Percentiles rank a stretch among this genome's conserved stretches.
Conservation (phyloP, 2,888 invertebrate species). For the Micoletzkya japonica region DNA sequence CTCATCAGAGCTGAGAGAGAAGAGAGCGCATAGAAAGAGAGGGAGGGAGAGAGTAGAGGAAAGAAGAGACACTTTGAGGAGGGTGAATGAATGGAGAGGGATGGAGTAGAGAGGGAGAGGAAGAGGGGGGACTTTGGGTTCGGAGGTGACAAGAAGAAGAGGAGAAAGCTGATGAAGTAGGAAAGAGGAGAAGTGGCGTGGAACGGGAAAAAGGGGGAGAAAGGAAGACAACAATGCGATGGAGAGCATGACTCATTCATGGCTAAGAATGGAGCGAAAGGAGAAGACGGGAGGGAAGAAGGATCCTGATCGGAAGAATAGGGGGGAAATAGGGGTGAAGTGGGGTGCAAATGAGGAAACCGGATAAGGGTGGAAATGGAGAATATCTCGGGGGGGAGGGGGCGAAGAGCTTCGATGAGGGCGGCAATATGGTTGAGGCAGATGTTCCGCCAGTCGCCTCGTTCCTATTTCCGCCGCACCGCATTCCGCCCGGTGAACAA, state of each 20-base stretch:
- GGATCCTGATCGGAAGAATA: background rate
- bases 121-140: background rate
- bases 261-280: background rate
- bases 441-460: background rate
- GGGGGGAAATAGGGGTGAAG: background rate
- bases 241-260: background rate
- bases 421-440: background rate
- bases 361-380: background rate
- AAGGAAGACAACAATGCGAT: conserved; percentile 1
- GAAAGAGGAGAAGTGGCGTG: background rate
- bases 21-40: background rate
- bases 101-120: background rate
- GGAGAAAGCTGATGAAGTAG: background rate
- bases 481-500: too few relatives aligned
- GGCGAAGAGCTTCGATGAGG: background rate
- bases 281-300: background rate
- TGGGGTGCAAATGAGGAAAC: background rate
- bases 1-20: background rate
- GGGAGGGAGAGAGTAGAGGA: background rate
- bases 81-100: background rate
- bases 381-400: background rate
- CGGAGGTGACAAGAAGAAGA: background rate
- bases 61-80: background rate
- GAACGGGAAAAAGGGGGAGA: background rate
- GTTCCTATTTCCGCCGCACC: background rate